These are phyloP conservation scores for Desmophyllum pertusum DNA, from an alignment of 92 coral and sea anemone genomes.

Conservation along the genomic window DNA sequence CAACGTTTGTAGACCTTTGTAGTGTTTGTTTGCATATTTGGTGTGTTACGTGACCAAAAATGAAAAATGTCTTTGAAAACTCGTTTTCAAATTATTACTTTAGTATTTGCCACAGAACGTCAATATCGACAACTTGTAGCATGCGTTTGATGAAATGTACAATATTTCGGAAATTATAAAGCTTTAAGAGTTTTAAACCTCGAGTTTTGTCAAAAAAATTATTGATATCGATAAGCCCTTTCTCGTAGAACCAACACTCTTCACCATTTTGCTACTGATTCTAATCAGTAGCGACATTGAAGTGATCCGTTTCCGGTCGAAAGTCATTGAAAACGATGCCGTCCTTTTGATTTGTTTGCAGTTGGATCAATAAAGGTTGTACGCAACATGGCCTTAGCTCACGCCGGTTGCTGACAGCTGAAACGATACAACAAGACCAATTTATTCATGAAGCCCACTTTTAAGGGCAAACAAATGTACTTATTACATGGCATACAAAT, in stretches of 20 bases:
- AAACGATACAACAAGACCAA: background rate
- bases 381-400: background rate
- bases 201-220: background rate
- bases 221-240: too few species aligned
- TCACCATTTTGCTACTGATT: background rate
- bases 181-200: too few species aligned
- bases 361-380: background rate
- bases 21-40: too few species aligned
- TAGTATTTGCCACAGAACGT: too few species aligned
- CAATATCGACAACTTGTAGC: too few species aligned
- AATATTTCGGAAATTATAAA: too few species aligned
- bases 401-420: conserved; percentile 6
- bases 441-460: conserved; percentile 7
- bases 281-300: background rate
- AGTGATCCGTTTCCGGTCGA: background rate
- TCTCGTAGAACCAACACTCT: background rate
- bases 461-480: background rate
- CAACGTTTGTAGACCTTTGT: too few species aligned
- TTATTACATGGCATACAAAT: conserved; percentile 5
- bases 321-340: background rate
- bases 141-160: too few species aligned
- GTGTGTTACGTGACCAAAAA: too few species aligned
- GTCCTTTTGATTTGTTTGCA: conserved; percentile 1
- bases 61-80: too few species aligned
- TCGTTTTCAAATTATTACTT: too few species aligned